These are phyloP conservation scores for Apogon talboti DNA, from an alignment of 2,797 vertebrate species.

Conservation along the genomic window DNA sequence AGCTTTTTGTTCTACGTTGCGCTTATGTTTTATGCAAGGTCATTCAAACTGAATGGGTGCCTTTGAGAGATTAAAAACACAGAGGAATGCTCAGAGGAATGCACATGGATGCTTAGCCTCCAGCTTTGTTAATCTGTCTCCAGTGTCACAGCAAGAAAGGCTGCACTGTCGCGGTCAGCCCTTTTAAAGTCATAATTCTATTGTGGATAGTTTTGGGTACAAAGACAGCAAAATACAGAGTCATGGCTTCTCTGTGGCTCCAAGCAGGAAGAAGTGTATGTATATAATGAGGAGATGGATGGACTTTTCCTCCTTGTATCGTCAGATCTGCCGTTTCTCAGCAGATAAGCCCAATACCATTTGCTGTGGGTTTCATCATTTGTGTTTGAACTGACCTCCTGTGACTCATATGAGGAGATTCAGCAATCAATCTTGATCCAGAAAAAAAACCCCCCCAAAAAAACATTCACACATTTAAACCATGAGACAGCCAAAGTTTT, in stretches of 20 bases:
- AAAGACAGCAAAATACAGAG: not conserved
- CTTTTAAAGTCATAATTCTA: not conserved
- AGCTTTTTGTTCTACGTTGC: not conserved
- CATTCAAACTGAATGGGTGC: constrained; percentile 3
- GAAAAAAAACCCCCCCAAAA: no score
- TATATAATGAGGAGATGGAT: not conserved
- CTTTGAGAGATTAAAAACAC: constrained; percentile 30
- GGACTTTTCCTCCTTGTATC: constrained; percentile 5
- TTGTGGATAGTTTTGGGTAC: constrained; percentile 11
- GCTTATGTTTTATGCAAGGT: not conserved
- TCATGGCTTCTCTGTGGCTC: not conserved
- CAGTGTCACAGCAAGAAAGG: not conserved
- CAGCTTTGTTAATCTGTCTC: constrained; percentile 7
- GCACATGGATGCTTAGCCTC: constrained; percentile 15
- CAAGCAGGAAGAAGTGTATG: not conserved
- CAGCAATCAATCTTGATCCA: no score
- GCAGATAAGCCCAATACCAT: not conserved
- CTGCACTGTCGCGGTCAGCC: no score
- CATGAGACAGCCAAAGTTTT: no score
- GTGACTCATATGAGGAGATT: not conserved
- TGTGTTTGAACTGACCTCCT: not conserved
- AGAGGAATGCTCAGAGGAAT: constrained; percentile 28
- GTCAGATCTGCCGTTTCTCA: not conserved
- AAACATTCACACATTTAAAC: no score
- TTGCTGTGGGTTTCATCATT: constrained; percentile 38